Evolutionary conservation across 2,797 vertebrate genomes (phyloP).

Genomic region (Sebastes vulpes): DNA sequence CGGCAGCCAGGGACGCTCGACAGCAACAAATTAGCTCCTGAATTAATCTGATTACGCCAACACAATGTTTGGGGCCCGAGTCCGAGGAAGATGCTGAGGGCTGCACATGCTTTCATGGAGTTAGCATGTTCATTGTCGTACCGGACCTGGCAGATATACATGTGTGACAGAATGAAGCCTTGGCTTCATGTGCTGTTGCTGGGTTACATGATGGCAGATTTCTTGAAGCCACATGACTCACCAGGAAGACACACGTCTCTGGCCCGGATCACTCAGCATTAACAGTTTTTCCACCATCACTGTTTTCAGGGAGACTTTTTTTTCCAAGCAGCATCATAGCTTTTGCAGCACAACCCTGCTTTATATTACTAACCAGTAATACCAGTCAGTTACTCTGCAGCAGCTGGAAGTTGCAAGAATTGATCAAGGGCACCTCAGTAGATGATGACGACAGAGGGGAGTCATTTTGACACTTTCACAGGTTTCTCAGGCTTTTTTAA

Average conservation of each 20-base stretch:
- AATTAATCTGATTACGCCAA: slow-evolving; percentile 76
- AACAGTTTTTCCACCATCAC: not conserved
- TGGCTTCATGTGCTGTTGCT: slow-evolving; percentile 19
- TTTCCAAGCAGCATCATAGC: not conserved
- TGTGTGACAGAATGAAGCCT: slow-evolving; percentile 61
- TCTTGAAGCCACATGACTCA: slow-evolving; percentile 20
- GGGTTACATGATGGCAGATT: slow-evolving; percentile 27
- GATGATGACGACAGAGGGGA: not conserved
- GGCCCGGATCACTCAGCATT: slow-evolving; percentile 15
- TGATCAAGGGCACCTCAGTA: not conserved
- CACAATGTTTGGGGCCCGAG: slow-evolving; percentile 3
- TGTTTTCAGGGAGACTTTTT: not conserved
- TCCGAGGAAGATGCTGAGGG: slow-evolving; percentile 29
- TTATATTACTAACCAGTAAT: not conserved
- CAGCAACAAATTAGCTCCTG: slow-evolving; percentile 62
- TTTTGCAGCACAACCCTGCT: not conserved
- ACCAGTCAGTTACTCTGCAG: not conserved
- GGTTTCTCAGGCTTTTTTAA: not conserved
- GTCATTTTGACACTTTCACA: not conserved
- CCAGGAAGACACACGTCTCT: not conserved
- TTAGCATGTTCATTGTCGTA: slow-evolving; percentile 21
- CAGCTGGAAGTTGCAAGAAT: not conserved
- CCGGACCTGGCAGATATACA: slow-evolving; percentile 46
- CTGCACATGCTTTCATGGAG: slow-evolving; percentile 25
- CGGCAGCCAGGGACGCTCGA: slow-evolving; percentile 23